A percentile compares a stretch with the other conserved stretches of the same genome.
Conservation (phyloP, 2,797 vertebrate genomes). For the Manis javanica region DNA sequence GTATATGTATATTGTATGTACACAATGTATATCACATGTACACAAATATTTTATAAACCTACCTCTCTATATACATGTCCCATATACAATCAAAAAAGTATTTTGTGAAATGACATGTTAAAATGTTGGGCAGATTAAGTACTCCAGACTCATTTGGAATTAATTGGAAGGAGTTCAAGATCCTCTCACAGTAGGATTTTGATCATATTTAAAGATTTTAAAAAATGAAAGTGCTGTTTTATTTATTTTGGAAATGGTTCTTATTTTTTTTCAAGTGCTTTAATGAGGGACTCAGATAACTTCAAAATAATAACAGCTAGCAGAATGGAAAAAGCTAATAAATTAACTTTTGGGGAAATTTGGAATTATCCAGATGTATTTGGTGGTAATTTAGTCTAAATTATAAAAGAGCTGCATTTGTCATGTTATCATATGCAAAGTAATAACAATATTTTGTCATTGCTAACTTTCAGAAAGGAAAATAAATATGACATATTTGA, state of each 20-base stretch:
- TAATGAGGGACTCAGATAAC: background rate
- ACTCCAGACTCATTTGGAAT: background rate
- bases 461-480: background rate
- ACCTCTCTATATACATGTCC: background rate
- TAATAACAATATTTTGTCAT: background rate
- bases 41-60: background rate
- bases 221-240: background rate
- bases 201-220: background rate
- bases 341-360: background rate
- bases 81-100: background rate
- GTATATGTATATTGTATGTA: background rate
- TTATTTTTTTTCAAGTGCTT: background rate
- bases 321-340: background rate
- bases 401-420: background rate
- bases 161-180: background rate
- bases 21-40: background rate
- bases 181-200: background rate
- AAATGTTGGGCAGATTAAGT: background rate
- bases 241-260: background rate
- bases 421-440: background rate
- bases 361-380: background rate
- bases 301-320: background rate
- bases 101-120: background rate
- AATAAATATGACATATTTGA: background rate
- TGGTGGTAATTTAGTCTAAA: background rate